Percentiles rank a stretch among this genome's conserved stretches.
phyloP scores from a whole-genome alignment of 2,113 vertebrate genomes.

The Amphilophus citrinellus region DNA sequence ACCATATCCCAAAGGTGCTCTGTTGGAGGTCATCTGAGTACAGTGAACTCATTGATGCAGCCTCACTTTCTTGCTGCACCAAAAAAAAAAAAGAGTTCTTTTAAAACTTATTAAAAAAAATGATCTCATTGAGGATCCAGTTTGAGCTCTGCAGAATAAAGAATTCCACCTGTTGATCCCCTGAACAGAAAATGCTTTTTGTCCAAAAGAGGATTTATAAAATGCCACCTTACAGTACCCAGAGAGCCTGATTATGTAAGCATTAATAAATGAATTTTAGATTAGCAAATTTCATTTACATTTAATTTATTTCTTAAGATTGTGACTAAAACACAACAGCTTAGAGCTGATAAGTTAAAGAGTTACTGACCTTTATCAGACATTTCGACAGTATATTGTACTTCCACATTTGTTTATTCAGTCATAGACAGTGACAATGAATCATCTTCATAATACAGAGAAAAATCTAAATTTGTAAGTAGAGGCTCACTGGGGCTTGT shows the following conservation, averaged over 20 bases:
- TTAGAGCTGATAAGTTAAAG: background rate
- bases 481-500: constrained; percentile 1
- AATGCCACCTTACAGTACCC: background rate
- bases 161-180: background rate
- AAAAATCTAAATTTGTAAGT: constrained; percentile 19
- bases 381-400: background rate
- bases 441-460: constrained; percentile 23
- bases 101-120: background rate
- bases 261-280: background rate
- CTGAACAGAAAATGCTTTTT: background rate
- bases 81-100: too few relatives aligned
- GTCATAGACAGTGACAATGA: constrained; percentile 14
- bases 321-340: background rate
- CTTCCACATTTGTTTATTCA: background rate
- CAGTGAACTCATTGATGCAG: too few relatives aligned
- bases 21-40: too few relatives aligned
- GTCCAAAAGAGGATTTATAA: background rate
- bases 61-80: too few relatives aligned
- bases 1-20: too few relatives aligned
- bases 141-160: background rate
- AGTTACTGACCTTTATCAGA: background rate
- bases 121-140: background rate
- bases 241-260: background rate
- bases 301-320: background rate
- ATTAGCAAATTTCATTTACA: background rate